Evolutionary conservation across 2,888 invertebrate species (phyloP).

Genomic region (Lithophane socia): DNA sequence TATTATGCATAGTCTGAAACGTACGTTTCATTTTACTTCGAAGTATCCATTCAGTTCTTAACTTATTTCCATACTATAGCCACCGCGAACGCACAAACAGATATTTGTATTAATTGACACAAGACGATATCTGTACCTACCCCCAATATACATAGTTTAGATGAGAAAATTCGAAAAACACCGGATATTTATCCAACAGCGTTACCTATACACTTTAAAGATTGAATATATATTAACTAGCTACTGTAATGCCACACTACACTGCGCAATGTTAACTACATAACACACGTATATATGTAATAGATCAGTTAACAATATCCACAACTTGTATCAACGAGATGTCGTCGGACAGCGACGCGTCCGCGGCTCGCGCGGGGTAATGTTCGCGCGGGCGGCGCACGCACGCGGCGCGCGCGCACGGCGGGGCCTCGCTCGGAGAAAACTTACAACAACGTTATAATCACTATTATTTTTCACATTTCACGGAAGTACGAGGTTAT

Average conservation of each 20-base stretch:
- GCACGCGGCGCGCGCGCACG: constrained; percentile 37
- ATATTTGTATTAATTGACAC: constrained; percentile 85
- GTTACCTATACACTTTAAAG: constrained; percentile 84
- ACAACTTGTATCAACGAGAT: constrained; percentile 73
- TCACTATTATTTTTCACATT: constrained; percentile 69
- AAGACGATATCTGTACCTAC: constrained; percentile 86
- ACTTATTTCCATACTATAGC: constrained; percentile 43
- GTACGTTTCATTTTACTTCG: constrained; percentile 38
- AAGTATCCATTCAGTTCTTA: constrained; percentile 46
- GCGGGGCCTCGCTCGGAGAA: constrained; percentile 57
- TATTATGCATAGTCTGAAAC: constrained; percentile 52
- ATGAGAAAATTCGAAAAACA: constrained; percentile 82
- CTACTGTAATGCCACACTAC: constrained; percentile 84
- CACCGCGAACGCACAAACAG: constrained; percentile 67
- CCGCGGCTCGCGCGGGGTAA: constrained; percentile 15
- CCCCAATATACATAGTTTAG: constrained; percentile 83
- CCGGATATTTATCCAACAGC: constrained; percentile 74
- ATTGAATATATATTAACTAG: constrained; percentile 87
- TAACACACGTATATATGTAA: constrained; percentile 83
- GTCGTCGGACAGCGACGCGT: constrained; percentile 77
- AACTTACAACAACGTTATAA: constrained; percentile 74
- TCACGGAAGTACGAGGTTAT: constrained; percentile 77
- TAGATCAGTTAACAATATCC: constrained; percentile 81
- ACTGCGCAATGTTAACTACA: constrained; percentile 84
- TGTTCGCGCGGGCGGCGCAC: not conserved